Base-by-base conservation (phyloP, 2,113 vertebrate species). In the Aegithalos caudatus region DNA sequence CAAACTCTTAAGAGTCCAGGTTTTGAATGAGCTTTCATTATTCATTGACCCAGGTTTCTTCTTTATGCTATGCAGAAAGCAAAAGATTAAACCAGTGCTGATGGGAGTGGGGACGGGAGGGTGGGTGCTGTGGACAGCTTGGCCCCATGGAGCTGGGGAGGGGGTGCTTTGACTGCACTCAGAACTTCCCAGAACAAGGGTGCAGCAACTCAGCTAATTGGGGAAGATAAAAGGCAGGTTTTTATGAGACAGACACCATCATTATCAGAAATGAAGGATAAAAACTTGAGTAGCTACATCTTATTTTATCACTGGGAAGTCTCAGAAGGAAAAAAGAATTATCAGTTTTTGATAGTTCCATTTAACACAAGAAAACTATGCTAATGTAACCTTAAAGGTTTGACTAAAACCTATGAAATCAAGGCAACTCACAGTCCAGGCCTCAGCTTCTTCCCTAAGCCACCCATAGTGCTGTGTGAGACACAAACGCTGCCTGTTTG, bases 181-280 rank as follows among this genome's bases (percentile, higher is more conserved):
- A 95, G 95, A 97, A 95, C 87, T 96, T 97, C 19, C 40, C 86
- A 97, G 93, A 92, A 94, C 66, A 89, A 94, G 85, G 66, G 76
- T 95, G 85, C 79, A 92, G 96, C 90, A 25, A 94, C 91, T 97
- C 96, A 78, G 86, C 91, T 98, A 98, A 98, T 96, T 98, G 96
- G 94, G 81, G 69, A 94, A 97, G 95, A 98, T 98, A 95, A 97
- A 98, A 98, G 95, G 90, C 70, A 91, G 56, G 62, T 33, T 91
- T 96, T 95, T 79, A 95, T 51, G 91, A 97, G 96, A 95, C 76
- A 92, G 61, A 62, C 76, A 74, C 40, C 16, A 28, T 94, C 95
- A 67, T 95, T 97, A 97, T 93, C 81, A 94, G 77, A 97, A 96
- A 94, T 31, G 66, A 95, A 94, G 92, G 83, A 83, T 79, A 88